Percentiles rank a stretch among this genome's conserved stretches.
Evolutionary conservation across 2,113 vertebrate genomes (phyloP).

Genomic region (Promerops cafer): DNA sequence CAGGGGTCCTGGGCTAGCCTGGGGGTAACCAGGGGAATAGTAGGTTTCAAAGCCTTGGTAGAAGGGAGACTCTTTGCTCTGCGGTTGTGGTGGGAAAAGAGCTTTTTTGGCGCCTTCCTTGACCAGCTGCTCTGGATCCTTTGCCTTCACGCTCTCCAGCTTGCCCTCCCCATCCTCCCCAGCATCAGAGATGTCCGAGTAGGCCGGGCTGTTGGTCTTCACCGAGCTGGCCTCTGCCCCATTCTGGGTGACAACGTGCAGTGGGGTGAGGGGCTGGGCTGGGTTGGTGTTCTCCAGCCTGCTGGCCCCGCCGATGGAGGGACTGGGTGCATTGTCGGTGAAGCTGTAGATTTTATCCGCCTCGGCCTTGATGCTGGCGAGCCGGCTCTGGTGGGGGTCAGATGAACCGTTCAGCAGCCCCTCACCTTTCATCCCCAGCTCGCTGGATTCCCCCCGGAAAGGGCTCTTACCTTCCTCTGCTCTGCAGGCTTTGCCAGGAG

Average conservation of each 20-base stretch:
- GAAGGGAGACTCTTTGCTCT: conserved; percentile 91
- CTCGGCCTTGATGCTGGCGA: conserved; percentile 97
- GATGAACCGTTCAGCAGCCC: conserved; percentile 91
- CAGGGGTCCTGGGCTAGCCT: conserved; percentile 85
- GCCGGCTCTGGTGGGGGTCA: conserved; percentile 91
- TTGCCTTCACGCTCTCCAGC: conserved; percentile 81
- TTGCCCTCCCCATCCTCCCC: conserved; percentile 96
- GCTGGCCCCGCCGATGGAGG: conserved; percentile 88
- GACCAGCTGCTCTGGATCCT: conserved; percentile 84
- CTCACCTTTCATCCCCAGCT: conserved; percentile 82
- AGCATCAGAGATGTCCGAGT: conserved; percentile 96
- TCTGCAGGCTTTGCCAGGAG: conserved; percentile 84
- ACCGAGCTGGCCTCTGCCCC: conserved; percentile 92
- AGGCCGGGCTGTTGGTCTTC: conserved; percentile 95
- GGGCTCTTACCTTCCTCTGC: conserved; percentile 90
- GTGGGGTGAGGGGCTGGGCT: conserved; percentile 85
- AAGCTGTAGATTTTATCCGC: conserved; percentile 99
- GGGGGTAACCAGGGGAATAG: conserved; percentile 91
- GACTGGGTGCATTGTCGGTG: conserved; percentile 94
- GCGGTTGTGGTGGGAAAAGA: conserved; percentile 84
- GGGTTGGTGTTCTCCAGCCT: conserved; percentile 83
- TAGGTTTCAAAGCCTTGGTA: conserved; percentile 91
- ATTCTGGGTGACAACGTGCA: conserved; percentile 89
- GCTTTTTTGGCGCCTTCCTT: conserved; percentile 95
- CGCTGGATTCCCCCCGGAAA: conserved; percentile 81